Evolutionary conservation across 1,140 invertebrate genomes (phyloP), one percentile per base, ranked within the genome.

Genomic region (Rhagoletis zephyria): DNA sequence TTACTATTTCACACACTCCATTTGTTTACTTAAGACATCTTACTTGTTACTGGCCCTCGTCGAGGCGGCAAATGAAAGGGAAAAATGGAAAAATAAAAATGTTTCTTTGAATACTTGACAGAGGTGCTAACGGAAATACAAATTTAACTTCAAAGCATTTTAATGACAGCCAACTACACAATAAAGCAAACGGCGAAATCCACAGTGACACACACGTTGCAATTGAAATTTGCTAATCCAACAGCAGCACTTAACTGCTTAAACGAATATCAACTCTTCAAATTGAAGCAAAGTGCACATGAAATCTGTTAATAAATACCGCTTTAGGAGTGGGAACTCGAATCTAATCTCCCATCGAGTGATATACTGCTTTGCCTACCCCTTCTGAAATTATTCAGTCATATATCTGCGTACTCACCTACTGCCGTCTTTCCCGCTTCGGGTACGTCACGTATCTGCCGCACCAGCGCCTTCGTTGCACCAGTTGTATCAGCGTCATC

Each of bases 401-500:
- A 87, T 1, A 56, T 12, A 51, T 56, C 48, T n/a, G 16, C 16
- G 12, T 14, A 64, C 48, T 45, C 45, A 56, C 48, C 65, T 48
- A 67, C 86, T 12, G 59, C 61, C 56, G 85, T n/a, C 40, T 48
- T 65, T 14, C 30, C 85, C 10, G 40, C 85, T 1, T 65, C 14
- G 42, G 85, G 40, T 6, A 16, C 40, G 30, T n/a, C 59, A 12
- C 59, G 63, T 6, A 86, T 30, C 7, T 63, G 19, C 9, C 59
- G 59, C 14, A 63, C 59, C 56, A 86, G 9, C 19, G 63, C 85
- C 51, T 61, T 86, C 42, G 19, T 60, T 16, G 60, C 70, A 42
- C 56, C 85, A 87, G 90, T 89, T 64, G 89, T 60, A 86, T 87
- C 86, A n/a, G 88, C 89, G 87, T 90, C 90, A 86, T 91, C 91